Conservation (phyloP, 2,113 vertebrate genomes). For the Irena cyanogastra region DNA sequence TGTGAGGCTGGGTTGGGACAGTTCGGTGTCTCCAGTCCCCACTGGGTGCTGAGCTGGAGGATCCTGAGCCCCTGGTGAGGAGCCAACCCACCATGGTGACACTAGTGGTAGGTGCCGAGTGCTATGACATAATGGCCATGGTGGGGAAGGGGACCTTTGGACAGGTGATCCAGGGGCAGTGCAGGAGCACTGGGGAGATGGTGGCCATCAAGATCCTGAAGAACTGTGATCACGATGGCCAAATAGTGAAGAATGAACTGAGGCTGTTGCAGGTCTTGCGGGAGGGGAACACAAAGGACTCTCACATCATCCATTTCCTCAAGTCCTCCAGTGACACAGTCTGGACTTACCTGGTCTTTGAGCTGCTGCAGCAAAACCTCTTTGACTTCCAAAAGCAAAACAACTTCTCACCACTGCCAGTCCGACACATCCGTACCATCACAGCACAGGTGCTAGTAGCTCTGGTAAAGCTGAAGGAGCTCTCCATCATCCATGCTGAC, state of each 20-base stretch:
- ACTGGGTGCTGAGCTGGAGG: background rate
- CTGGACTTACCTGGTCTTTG: slow-evolving; percentile 75
- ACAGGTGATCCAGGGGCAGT: slow-evolving; percentile 73
- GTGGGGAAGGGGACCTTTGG: slow-evolving; percentile 77
- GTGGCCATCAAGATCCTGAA: slow-evolving; percentile 77
- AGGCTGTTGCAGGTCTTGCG: slow-evolving; percentile 63
- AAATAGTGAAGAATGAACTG: slow-evolving; percentile 68
- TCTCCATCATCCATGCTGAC: slow-evolving; percentile 76
- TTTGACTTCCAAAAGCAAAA: slow-evolving; percentile 75
- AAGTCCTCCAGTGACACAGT: slow-evolving; percentile 62
- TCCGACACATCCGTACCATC: slow-evolving; percentile 72
- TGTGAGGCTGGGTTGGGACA: background rate
- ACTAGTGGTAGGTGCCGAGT: slow-evolving; percentile 47
- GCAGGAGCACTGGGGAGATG: slow-evolving; percentile 68
- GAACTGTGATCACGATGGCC: slow-evolving; percentile 26
- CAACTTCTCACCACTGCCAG: slow-evolving; percentile 64
- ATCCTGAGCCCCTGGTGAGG: background rate
- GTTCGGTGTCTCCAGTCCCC: background rate
- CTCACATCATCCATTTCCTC: slow-evolving; percentile 70
- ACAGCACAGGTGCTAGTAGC: slow-evolving; percentile 70
- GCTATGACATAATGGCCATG: slow-evolving; percentile 61
- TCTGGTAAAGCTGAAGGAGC: slow-evolving; percentile 70
- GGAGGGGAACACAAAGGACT: slow-evolving; percentile 45
- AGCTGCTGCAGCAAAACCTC: slow-evolving; percentile 78
- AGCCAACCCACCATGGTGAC: slow-evolving; percentile 42